These are phyloP conservation scores for Rhingia rostrata DNA, from an alignment of 2,888 invertebrate species.

Conservation along the genomic window DNA sequence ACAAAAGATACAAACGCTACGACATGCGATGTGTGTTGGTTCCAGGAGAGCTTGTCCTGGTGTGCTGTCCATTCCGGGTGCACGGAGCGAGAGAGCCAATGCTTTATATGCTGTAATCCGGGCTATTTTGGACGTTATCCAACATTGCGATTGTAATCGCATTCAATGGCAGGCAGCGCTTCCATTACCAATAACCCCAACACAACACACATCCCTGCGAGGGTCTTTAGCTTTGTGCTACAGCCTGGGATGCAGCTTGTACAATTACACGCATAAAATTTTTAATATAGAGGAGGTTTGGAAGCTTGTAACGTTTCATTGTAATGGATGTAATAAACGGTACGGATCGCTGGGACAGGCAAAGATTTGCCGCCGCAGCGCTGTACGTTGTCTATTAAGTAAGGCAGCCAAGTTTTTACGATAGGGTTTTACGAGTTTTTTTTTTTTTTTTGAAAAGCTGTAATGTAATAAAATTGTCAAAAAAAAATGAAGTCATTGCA, in stretches of 20 bases:
- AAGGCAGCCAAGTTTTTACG: neutral
- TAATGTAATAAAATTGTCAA: neutral
- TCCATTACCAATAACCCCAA: conserved; percentile 39
- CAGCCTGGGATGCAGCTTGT: neutral
- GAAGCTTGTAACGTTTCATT: conserved; percentile 1
- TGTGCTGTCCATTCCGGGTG: conserved; percentile 2
- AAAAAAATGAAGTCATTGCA: neutral
- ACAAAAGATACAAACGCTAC: conserved; percentile 47
- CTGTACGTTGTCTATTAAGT: neutral
- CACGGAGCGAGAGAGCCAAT: conserved; percentile 18
- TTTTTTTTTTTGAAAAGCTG: neutral
- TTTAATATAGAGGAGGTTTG: neutral
- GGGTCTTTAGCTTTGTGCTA: conserved; percentile 11
- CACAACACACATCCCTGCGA: neutral
- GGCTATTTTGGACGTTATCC: conserved; percentile 61
- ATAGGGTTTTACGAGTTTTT: neutral
- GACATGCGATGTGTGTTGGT: conserved; percentile 47
- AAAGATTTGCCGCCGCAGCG: neutral
- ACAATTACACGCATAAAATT: conserved; percentile 16
- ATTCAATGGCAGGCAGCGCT: conserved; percentile 20
- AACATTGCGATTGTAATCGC: conserved; percentile 39
- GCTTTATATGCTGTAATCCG: conserved; percentile 39
- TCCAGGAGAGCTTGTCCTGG: conserved; percentile 17
- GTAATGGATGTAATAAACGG: neutral
- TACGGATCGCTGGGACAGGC: neutral